phyloP scores from a whole-genome alignment of 2,797 vertebrate species.

The Onychomys torridus region DNA sequence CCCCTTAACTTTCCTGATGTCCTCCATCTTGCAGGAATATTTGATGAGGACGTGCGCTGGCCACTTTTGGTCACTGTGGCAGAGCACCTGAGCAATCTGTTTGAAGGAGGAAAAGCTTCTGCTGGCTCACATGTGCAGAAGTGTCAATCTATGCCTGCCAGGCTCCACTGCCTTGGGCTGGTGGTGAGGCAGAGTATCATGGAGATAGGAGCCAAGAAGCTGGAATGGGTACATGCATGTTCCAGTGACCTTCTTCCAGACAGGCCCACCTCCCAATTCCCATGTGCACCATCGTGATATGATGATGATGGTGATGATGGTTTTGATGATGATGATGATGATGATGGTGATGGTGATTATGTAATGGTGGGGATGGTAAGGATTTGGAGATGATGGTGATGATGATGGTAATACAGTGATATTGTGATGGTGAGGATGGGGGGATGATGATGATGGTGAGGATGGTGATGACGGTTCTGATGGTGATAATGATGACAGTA shows the following conservation, averaged over 20 bases:
- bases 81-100: not conserved
- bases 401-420: too few relatives aligned
- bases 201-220: not conserved
- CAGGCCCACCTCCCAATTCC: not conserved
- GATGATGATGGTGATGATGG: not conserved
- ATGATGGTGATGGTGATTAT: not conserved
- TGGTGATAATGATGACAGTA: not conserved
- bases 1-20: not conserved
- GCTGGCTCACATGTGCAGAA: not conserved
- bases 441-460: too few relatives aligned
- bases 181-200: not conserved
- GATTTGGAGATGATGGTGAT: not conserved
- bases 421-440: rapidly evolving
- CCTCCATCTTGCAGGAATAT: not conserved
- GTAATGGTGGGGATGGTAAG: not conserved
- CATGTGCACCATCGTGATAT: not conserved
- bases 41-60: not conserved
- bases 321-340: not conserved
- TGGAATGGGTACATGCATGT: not conserved
- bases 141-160: not conserved
- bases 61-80: not conserved
- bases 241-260: not conserved
- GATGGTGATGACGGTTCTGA: not conserved
- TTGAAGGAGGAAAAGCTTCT: not conserved
- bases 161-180: not conserved